A percentile compares a stretch with the other conserved stretches of the same genome.
Conservation (phyloP, 2,888 invertebrate genomes). For the Nudaria mundana region DNA sequence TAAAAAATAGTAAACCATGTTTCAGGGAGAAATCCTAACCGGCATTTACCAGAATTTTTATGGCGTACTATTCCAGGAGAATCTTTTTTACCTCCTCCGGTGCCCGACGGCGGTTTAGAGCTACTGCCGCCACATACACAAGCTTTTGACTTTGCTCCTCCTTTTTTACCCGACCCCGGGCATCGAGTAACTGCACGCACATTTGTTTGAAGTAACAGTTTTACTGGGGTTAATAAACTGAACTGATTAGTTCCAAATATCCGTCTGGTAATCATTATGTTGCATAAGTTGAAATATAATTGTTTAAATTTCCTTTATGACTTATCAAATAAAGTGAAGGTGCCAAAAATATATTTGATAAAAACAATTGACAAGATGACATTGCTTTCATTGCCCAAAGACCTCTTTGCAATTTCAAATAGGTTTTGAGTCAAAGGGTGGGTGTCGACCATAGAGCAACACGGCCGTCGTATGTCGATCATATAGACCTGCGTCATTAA, state of each 20-base stretch:
- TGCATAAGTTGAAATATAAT: no score
- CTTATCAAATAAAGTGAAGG: no score
- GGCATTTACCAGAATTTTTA: constrained; percentile 71
- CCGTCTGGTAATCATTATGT: constrained; percentile 30
- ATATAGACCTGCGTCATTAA: no score
- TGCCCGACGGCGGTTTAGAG: not conserved
- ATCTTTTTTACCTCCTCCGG: not conserved
- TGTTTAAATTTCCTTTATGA: no score
- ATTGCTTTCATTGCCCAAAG: no score
- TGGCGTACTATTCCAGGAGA: constrained; percentile 36
- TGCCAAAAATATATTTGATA: no score
- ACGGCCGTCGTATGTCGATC: no score
- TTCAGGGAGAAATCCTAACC: constrained; percentile 74
- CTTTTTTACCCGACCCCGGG: constrained; percentile 10
- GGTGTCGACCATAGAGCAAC: no score
- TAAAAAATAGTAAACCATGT: constrained; percentile 91
- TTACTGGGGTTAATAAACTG: constrained; percentile 21
- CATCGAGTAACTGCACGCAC: constrained; percentile 15
- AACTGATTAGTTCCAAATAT: constrained; percentile 14
- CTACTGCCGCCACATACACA: not conserved
- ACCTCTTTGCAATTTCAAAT: no score
- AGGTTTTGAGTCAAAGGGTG: no score
- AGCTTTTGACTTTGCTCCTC: not conserved
- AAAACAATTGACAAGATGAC: no score
- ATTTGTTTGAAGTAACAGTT: constrained; percentile 24